phyloP scores from a whole-genome alignment of 2,888 invertebrate species.

The Tribolium freemani region DNA sequence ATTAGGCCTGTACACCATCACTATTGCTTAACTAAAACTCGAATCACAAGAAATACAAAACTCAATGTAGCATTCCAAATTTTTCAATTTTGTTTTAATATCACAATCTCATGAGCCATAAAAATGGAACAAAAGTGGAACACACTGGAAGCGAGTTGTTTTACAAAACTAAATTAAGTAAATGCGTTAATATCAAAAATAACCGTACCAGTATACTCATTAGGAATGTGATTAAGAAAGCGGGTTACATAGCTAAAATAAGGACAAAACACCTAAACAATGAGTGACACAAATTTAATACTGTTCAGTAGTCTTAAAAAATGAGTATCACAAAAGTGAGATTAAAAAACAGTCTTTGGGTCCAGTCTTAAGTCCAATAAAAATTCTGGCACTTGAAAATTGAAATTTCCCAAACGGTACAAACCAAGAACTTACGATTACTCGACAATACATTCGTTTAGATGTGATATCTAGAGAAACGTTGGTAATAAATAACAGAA shows the following conservation, averaged over 20 bases:
- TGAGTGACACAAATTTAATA: constrained; percentile 30
- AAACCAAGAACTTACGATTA: constrained; percentile 16
- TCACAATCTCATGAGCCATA: constrained; percentile 50
- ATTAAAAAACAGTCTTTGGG: constrained; percentile 50
- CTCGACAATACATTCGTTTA: constrained; percentile 6
- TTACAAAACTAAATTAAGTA: constrained; percentile 20
- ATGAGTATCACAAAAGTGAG: constrained; percentile 40
- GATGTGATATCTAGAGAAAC: constrained; percentile 23
- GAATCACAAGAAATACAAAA: constrained; percentile 23
- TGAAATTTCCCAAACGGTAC: constrained; percentile 1
- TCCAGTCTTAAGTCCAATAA: constrained; percentile 47
- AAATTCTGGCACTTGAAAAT: constrained; percentile 52
- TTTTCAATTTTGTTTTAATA: constrained; percentile 38
- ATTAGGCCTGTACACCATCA: constrained; percentile 42
- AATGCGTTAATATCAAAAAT: constrained; percentile 19
- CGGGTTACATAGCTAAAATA: constrained; percentile 28
- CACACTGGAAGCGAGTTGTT: constrained; percentile 33
- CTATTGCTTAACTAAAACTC: constrained; percentile 40
- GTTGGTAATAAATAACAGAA: constrained; percentile 40
- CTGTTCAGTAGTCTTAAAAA: constrained; percentile 30
- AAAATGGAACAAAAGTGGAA: background rate
- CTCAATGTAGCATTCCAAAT: constrained; percentile 25
- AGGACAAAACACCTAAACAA: constrained; percentile 26
- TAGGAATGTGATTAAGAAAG: constrained; percentile 34
- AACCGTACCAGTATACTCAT: constrained; percentile 16